Percentiles rank a stretch among this genome's conserved stretches.
Evolutionary conservation across 1,140 invertebrate genomes (phyloP).

Genomic region (Caerostris darwini): DNA sequence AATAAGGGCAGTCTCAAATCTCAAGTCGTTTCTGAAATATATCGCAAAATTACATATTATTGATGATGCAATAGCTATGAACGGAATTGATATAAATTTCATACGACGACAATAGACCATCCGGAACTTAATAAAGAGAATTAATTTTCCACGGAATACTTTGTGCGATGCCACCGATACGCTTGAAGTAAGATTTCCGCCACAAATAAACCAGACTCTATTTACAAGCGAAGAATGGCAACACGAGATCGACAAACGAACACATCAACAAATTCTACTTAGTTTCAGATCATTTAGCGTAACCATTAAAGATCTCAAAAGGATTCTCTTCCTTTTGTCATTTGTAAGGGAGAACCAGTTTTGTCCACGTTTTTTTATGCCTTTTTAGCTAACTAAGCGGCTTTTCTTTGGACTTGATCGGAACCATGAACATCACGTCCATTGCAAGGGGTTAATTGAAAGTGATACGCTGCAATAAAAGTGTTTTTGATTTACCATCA

Average conservation of each 20-base stretch:
- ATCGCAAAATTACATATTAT: too few relatives aligned
- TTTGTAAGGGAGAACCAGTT: slow-evolving; percentile 46
- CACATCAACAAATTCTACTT: slow-evolving; percentile 47
- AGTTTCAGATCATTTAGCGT: slow-evolving; percentile 42
- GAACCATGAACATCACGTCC: neutral
- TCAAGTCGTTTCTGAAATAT: too few relatives aligned
- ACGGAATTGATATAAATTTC: neutral
- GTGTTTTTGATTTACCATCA: slow-evolving; percentile 46
- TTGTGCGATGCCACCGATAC: neutral
- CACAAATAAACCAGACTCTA: neutral
- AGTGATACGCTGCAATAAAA: slow-evolving; percentile 63
- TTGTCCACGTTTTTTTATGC: slow-evolving; percentile 30
- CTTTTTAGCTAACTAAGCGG: neutral
- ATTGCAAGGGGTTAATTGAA: slow-evolving; percentile 41
- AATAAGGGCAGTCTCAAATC: too few relatives aligned
- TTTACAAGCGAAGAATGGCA: neutral
- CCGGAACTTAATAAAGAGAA: neutral
- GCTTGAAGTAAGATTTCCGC: neutral
- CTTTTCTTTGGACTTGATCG: slow-evolving; percentile 48
- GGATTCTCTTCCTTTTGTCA: slow-evolving; percentile 39
- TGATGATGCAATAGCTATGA: too few relatives aligned
- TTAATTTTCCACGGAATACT: neutral
- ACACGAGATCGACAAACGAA: slow-evolving; percentile 25
- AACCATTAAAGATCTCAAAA: slow-evolving; percentile 41
- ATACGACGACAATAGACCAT: neutral